Conservation (phyloP, 2,888 invertebrate genomes). For the Cheilosia variabilis region DNA sequence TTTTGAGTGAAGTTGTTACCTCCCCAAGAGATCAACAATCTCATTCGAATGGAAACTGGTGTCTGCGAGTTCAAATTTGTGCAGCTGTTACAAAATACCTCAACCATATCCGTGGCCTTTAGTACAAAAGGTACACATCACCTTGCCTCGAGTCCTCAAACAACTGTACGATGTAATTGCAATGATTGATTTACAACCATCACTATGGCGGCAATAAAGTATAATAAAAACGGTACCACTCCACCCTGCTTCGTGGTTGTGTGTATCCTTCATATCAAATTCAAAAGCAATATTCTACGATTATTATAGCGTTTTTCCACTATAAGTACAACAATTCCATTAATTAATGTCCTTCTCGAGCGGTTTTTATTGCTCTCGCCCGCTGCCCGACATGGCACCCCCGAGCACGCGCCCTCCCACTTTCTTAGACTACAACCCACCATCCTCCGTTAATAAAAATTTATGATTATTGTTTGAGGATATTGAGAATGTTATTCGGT, state of each 20-base stretch:
- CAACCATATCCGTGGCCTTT: no score
- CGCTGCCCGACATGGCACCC: constrained; percentile 1
- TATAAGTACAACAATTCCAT: constrained; percentile 54
- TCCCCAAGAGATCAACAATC: no score
- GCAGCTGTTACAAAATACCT: no score
- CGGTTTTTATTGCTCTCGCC: constrained; percentile 49
- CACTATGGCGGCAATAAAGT: constrained; percentile 19
- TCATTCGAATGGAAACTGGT: no score
- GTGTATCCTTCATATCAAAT: constrained; percentile 49
- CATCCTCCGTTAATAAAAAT: constrained; percentile 51
- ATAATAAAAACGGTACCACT: constrained; percentile 32
- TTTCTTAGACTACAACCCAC: constrained; percentile 26
- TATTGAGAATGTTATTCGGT: constrained; percentile 60
- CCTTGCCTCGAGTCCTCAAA: no score
- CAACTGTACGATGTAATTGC: constrained; percentile 26
- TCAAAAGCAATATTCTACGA: constrained; percentile 55
- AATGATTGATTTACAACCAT: constrained; percentile 54
- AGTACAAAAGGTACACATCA: no score
- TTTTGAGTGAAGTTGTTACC: no score
- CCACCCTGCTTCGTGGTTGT: not conserved
- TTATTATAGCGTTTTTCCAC: constrained; percentile 49
- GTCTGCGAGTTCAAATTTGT: no score
- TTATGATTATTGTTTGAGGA: constrained; percentile 56
- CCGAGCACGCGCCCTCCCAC: not conserved
- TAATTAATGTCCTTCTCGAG: constrained; percentile 62